Conservation (phyloP, 2,797 vertebrate species). For the Thunnus albacares region DNA sequence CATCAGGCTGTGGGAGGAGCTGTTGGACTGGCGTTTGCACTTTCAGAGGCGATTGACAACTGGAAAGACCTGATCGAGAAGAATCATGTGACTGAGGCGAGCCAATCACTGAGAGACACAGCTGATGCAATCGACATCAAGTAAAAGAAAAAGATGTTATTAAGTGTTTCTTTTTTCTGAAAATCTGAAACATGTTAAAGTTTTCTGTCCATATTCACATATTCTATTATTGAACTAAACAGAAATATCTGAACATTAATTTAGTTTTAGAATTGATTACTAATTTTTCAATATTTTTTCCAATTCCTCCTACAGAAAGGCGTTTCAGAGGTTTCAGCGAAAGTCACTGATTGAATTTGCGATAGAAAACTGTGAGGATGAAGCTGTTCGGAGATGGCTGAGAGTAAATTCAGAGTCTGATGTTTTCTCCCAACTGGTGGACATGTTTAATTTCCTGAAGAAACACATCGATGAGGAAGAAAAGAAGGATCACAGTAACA, state of each 20-base stretch:
- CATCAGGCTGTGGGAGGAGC: constrained; percentile 25
- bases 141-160: background rate
- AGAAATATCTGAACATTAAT: too few species aligned
- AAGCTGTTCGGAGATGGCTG: background rate
- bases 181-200: too few species aligned
- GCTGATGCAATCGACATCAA: background rate
- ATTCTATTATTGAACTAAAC: too few species aligned
- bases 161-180: too few species aligned
- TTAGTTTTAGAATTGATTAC: too few species aligned
- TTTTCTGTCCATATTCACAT: too few species aligned
- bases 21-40: background rate
- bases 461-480: background rate
- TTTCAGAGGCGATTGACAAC: constrained; percentile 8
- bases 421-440: background rate
- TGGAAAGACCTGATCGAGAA: background rate
- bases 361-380: background rate
- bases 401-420: background rate
- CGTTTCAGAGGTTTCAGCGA: background rate
- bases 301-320: background rate
- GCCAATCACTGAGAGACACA: constrained; percentile 30
- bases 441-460: background rate
- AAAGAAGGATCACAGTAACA: background rate
- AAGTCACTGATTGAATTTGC: background rate
- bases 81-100: constrained; percentile 28
- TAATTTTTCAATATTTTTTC: too few species aligned